These are phyloP conservation scores for Mormyrops boulengeri DNA, from an alignment of 2,797 vertebrate species.

Conservation along the genomic window DNA sequence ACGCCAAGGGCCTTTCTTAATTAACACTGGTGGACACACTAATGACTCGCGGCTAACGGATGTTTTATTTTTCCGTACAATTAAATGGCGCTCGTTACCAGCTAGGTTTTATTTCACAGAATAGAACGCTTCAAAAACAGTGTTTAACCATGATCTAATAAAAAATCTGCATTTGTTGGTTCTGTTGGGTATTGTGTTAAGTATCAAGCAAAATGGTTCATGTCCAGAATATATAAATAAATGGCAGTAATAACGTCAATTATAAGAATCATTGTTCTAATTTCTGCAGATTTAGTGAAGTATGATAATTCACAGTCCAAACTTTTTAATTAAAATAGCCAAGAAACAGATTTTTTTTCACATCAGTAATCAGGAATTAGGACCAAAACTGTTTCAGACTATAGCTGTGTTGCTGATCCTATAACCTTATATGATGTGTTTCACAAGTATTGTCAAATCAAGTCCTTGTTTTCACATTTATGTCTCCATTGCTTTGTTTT, in stretches of 20 bases:
- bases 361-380: background rate
- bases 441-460: background rate
- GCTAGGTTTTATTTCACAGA: background rate
- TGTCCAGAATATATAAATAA: background rate
- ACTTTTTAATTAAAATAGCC: background rate
- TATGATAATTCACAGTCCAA: background rate
- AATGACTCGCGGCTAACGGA: background rate
- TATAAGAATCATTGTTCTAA: background rate
- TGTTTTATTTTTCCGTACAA: background rate
- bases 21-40: background rate
- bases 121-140: background rate
- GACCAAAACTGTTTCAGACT: background rate
- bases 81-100: background rate
- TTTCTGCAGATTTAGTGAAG: background rate
- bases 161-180: background rate
- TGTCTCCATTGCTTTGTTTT: background rate
- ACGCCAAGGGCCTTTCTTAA: background rate
- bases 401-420: background rate
- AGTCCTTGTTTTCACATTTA: background rate
- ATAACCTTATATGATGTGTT: background rate
- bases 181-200: background rate
- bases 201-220: background rate
- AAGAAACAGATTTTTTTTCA: background rate
- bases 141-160: background rate
- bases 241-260: background rate